Conservation (phyloP, 2,113 vertebrate genomes). For the Mormyrus lacerda region DNA sequence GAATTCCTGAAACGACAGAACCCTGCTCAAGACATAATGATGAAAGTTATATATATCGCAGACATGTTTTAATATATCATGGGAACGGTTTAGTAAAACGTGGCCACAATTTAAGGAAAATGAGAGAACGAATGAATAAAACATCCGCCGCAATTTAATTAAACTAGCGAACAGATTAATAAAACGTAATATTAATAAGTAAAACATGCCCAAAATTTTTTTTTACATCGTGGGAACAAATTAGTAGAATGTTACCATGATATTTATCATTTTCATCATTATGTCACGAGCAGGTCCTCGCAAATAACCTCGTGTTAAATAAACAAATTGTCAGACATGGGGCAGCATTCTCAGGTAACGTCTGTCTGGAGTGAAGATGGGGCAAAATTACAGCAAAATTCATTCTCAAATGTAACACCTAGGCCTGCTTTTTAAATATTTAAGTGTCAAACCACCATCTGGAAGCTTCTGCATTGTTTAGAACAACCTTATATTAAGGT, state of each 20-base stretch:
- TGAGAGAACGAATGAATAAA: neutral
- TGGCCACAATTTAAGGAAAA: neutral
- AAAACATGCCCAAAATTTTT: neutral
- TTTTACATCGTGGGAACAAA: constrained; percentile 12
- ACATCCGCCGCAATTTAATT: neutral
- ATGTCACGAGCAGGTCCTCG: neutral
- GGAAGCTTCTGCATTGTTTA: neutral
- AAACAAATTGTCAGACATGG: neutral
- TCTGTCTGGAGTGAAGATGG: neutral
- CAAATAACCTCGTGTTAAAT: neutral
- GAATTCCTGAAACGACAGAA: constrained; percentile 25
- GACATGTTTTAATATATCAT: neutral
- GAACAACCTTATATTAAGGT: neutral
- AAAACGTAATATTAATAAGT: neutral
- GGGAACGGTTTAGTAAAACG: neutral
- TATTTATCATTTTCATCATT: neutral
- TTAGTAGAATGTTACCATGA: neutral
- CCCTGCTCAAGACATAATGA: neutral
- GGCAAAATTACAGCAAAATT: neutral
- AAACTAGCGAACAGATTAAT: neutral
- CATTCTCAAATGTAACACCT: neutral
- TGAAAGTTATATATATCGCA: neutral
- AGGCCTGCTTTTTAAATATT: neutral
- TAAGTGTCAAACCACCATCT: neutral
- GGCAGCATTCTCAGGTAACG: neutral